Evolutionary conservation across 37 sponge, comb jelly and placozoan species (phyloP).

Genomic region (Tethya wilhelma): DNA sequence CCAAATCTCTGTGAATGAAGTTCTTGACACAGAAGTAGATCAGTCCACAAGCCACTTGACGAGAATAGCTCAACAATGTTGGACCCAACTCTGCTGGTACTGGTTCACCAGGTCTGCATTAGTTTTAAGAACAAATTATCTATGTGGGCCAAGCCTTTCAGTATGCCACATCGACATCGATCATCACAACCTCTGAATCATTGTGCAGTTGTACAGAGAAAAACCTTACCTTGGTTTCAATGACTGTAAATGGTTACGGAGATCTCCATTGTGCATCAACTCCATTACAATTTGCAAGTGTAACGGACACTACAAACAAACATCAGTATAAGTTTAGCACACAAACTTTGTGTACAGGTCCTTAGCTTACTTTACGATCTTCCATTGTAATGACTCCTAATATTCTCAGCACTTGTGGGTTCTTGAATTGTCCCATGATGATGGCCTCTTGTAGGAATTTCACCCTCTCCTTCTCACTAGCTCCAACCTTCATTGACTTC

Average conservation of each 20-base stretch:
- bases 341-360: no score
- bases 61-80: slow-evolving; percentile 8
- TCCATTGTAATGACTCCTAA: slow-evolving; percentile 9
- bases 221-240: no score
- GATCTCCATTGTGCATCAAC: slow-evolving; percentile 15
- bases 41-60: slow-evolving; percentile 26
- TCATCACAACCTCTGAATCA: no score
- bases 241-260: not conserved
- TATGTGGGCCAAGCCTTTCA: no score
- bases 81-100: no score
- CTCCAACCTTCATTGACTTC: slow-evolving; percentile 26
- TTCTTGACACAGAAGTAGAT: not conserved
- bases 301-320: no score
- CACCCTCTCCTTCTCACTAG: slow-evolving; percentile 32
- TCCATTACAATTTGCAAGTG: not conserved
- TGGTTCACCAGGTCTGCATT: no score
- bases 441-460: slow-evolving; percentile 63
- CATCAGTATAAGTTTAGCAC: no score
- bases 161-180: no score
- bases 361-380: not conserved
- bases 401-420: slow-evolving; percentile 35
- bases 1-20: slow-evolving; percentile 30
- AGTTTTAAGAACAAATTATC: no score
- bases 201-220: no score
- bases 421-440: slow-evolving; percentile 62